phyloP scores from a whole-genome alignment of 1,140 invertebrate species.

The Drosophila tsacasi region DNA sequence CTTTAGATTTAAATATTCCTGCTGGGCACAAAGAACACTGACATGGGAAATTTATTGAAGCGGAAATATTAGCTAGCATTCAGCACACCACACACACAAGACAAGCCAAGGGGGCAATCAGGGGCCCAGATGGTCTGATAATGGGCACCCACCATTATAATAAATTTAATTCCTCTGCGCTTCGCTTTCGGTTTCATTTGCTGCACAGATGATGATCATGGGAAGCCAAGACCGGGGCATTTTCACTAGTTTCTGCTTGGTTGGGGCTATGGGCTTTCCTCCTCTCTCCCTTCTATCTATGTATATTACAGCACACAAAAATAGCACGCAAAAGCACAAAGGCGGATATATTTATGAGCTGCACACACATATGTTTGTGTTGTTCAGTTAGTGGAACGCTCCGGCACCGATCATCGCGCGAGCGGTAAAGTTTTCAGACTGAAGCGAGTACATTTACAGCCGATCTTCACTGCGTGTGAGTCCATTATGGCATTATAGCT shows the following conservation, averaged over 20 bases:
- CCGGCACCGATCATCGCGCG: constrained; percentile 49
- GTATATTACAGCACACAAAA: constrained; percentile 54
- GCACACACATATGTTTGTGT: constrained; percentile 5
- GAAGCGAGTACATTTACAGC: constrained; percentile 43
- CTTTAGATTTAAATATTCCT: not conserved
- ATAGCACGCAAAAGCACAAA: constrained; percentile 45
- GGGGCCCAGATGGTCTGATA: constrained; percentile 32
- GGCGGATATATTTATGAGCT: constrained; percentile 39
- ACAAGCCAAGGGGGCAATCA: not conserved
- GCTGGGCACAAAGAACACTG: not conserved
- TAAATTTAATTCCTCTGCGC: constrained; percentile 29
- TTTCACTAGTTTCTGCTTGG: constrained; percentile 34
- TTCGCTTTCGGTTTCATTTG: constrained; percentile 49
- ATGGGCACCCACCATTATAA: constrained; percentile 57
- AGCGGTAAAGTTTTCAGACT: constrained; percentile 51
- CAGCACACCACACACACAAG: not conserved
- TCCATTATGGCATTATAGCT: constrained; percentile 6
- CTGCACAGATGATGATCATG: constrained; percentile 38
- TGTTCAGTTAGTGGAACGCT: constrained; percentile 19
- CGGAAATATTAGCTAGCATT: constrained; percentile 43
- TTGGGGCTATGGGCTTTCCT: constrained; percentile 13
- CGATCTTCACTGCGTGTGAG: constrained; percentile 17
- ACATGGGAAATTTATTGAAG: constrained; percentile 36
- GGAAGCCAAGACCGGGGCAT: constrained; percentile 32
- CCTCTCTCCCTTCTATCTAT: not conserved